These are phyloP conservation scores for Perizoma flavofasciatum DNA, from an alignment of 2,888 invertebrate genomes.

Conservation along the genomic window DNA sequence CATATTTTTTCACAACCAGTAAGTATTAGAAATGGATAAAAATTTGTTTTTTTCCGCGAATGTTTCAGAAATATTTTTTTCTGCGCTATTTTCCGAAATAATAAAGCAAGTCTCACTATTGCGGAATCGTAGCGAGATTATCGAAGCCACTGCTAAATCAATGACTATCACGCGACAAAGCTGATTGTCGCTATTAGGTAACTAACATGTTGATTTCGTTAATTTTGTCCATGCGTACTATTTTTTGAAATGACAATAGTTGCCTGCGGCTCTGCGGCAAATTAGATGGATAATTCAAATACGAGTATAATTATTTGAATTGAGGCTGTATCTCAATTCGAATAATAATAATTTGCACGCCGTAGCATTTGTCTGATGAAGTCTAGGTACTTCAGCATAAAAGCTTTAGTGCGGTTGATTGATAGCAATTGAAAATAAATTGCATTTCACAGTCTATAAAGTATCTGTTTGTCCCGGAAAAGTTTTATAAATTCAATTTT, in stretches of 20 bases:
- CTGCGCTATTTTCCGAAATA: no score
- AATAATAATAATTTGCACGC: conserved; percentile 1
- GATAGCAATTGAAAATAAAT: conserved; percentile 75
- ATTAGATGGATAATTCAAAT: conserved; percentile 4
- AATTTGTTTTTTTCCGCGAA: no score
- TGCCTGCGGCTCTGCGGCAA: conserved; percentile 9
- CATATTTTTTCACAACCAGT: no score
- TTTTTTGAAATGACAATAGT: neutral
- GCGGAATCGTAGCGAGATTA: no score
- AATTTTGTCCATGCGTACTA: neutral
- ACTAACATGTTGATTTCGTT: no score
- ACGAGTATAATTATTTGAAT: conserved; percentile 3
- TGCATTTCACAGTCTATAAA: conserved; percentile 80
- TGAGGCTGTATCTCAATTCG: no score
- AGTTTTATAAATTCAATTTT: conserved; percentile 82
- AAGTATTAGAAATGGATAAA: no score
- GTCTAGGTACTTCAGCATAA: conserved; percentile 22
- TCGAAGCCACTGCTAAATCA: no score
- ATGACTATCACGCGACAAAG: no score
- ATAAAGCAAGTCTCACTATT: no score
- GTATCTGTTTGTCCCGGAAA: conserved; percentile 78
- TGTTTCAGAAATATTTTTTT: no score
- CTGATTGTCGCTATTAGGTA: no score
- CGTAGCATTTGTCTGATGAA: conserved; percentile 2
- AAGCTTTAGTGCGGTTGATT: conserved; percentile 48